Conservation (phyloP, 1,140 invertebrate species). For the Penaeus japonicus region DNA sequence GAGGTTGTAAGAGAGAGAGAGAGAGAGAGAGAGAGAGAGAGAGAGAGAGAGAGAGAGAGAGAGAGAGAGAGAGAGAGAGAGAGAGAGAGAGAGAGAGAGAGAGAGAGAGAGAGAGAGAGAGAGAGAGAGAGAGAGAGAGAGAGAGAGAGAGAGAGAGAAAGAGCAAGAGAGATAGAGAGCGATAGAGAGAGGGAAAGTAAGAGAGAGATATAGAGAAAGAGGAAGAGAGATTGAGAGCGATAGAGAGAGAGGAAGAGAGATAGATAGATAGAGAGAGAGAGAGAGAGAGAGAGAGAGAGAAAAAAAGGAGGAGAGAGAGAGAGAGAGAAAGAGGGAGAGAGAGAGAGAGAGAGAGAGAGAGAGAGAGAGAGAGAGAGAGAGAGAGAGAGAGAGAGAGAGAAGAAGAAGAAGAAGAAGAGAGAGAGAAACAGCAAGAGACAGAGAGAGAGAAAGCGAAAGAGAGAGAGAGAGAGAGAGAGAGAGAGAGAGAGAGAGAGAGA, state of each 20-base stretch:
- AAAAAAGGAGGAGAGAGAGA: neutral
- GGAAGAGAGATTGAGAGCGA: neutral
- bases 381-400: neutral
- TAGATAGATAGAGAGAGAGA: neutral
- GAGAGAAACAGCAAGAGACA: slow-evolving; percentile 9
- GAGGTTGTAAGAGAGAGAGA: neutral
- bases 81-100: neutral
- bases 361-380: neutral
- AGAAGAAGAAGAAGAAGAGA: neutral
- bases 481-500: neutral
- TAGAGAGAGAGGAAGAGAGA: neutral
- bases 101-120: neutral
- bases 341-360: neutral
- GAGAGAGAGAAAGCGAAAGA: slow-evolving; percentile 28
- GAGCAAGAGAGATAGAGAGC: neutral
- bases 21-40: slow-evolving; percentile 22
- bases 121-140: neutral
- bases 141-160: neutral
- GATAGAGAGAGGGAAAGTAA: too few species aligned
- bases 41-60: slow-evolving; percentile 22
- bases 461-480: neutral
- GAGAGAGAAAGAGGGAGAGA: neutral
- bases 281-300: neutral
- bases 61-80: slow-evolving; percentile 11
- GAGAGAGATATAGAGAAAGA: neutral